Percentiles rank a stretch among this genome's conserved stretches.
phyloP scores from a whole-genome alignment of 2,113 vertebrate species.

The Labeo rohita region DNA sequence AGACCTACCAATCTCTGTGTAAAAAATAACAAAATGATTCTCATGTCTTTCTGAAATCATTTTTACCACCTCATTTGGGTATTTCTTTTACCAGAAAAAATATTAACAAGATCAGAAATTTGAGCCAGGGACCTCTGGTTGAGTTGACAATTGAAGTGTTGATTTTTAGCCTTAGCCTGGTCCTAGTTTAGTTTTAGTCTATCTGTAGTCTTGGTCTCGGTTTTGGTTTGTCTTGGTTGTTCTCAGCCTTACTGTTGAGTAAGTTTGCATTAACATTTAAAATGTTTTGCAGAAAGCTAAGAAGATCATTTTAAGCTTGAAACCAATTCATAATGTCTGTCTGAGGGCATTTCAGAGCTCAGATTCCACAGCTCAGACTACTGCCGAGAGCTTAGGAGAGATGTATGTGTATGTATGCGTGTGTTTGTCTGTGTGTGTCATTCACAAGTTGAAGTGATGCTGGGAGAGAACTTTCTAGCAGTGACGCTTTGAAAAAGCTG shows the following conservation, averaged over 20 bases:
- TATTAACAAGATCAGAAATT: no score
- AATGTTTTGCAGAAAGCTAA: background rate
- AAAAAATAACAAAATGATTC: no score
- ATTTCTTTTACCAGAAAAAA: no score
- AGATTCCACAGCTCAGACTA: background rate
- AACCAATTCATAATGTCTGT: background rate
- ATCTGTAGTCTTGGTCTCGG: background rate
- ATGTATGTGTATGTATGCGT: slow-evolving; percentile 6
- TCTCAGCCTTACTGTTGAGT: background rate
- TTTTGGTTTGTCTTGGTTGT: background rate
- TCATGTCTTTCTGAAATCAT: no score
- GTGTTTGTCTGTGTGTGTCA: slow-evolving; percentile 48
- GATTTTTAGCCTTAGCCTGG: background rate
- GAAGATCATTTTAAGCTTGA: background rate
- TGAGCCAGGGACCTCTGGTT: no score
- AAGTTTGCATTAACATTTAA: background rate
- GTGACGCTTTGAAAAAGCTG: slow-evolving; percentile 50
- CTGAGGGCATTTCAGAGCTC: background rate
- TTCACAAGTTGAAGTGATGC: slow-evolving; percentile 54
- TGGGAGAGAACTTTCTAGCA: slow-evolving; percentile 46
- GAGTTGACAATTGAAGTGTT: background rate
- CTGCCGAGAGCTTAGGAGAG: background rate
- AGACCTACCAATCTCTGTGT: no score
- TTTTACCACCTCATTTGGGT: no score
- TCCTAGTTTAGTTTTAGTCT: background rate